Evolutionary conservation across 2,113 vertebrate genomes (phyloP).

Genomic region (Hydrolagus affinis): DNA sequence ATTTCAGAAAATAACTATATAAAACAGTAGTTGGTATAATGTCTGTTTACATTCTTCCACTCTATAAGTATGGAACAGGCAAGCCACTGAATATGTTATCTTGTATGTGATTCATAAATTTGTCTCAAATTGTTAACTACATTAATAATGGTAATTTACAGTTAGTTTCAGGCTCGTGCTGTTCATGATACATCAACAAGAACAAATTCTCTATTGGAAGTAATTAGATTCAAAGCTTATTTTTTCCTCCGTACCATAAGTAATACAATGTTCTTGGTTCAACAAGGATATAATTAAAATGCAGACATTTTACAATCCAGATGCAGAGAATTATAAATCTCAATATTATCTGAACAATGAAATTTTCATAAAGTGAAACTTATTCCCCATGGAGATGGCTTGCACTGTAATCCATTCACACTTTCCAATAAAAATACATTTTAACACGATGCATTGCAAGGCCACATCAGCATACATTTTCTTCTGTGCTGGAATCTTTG

Average conservation of each 20-base stretch:
- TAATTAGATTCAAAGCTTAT: slow-evolving; percentile 3
- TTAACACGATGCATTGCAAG: neutral
- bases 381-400: neutral
- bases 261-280: neutral
- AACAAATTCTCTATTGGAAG: slow-evolving; percentile 7
- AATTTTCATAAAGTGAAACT: neutral
- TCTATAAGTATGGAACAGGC: too few species aligned
- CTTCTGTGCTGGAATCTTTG: neutral
- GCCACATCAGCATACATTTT: neutral
- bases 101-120: neutral
- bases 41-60: neutral
- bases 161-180: neutral
- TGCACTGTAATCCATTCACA: neutral
- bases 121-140: slow-evolving; percentile 13
- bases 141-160: neutral
- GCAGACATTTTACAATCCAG: neutral
- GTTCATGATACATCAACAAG: neutral
- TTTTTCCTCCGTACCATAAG: slow-evolving; percentile 3
- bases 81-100: neutral
- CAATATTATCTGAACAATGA: neutral
- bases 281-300: slow-evolving; percentile 28
- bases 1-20: neutral
- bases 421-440: slow-evolving; percentile 1
- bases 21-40: neutral
- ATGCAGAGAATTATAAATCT: slow-evolving; percentile 5